Evolutionary conservation across 2,888 invertebrate genomes (phyloP).

Genomic region (Druceiella hillmani): DNA sequence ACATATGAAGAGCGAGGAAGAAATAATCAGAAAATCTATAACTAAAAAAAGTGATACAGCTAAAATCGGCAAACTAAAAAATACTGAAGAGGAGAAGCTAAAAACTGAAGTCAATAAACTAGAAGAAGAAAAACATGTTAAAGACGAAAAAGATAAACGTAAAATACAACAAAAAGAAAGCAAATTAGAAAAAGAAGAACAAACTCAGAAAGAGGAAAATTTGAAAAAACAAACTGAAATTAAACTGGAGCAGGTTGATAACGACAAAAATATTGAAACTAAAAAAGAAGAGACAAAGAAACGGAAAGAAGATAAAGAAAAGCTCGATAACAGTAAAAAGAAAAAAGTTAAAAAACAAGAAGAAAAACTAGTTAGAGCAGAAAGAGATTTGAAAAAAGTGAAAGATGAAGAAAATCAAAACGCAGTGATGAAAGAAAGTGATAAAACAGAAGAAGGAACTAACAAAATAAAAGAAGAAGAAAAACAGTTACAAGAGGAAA

Average conservation of each 20-base stretch:
- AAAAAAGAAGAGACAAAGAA: conserved; percentile 15
- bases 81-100: too few species aligned
- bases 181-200: conserved; percentile 12
- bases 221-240: conserved; percentile 12
- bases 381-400: too few species aligned
- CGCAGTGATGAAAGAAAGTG: too few species aligned
- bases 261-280: conserved; percentile 18
- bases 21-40: too few species aligned
- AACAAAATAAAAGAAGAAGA: too few species aligned
- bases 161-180: not conserved
- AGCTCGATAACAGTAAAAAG: not conserved
- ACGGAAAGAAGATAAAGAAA: conserved; percentile 16
- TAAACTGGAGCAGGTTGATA: conserved; percentile 10
- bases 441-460: too few species aligned
- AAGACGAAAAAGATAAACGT: not conserved
- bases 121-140: conserved; percentile 13
- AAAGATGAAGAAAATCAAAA: too few species aligned
- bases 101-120: too few species aligned
- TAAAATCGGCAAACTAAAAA: too few species aligned
- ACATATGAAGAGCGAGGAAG: too few species aligned
- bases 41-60: too few species aligned
- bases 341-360: conserved; percentile 13
- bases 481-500: too few species aligned
- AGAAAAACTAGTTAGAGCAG: conserved; percentile 10
- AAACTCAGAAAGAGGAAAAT: conserved; percentile 11